Percentiles rank a stretch among this genome's conserved stretches.
These are phyloP conservation scores for Oophaga sylvatica DNA, from an alignment of 2,797 vertebrate genomes.

Conservation along the genomic window DNA sequence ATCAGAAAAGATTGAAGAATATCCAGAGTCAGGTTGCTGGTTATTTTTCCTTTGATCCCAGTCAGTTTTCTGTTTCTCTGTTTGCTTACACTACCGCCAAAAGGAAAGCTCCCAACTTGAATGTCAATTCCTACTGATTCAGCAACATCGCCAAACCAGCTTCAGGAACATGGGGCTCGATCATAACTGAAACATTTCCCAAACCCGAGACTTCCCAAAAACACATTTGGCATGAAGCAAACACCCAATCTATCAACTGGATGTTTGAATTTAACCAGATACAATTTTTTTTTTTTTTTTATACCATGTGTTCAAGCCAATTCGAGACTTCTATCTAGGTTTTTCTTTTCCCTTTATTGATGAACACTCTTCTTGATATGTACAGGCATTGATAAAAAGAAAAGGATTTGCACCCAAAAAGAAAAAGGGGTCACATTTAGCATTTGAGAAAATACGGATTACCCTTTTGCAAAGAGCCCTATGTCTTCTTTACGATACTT, in stretches of 20 bases:
- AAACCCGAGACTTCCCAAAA: conserved; percentile 53
- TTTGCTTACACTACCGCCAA: conserved; percentile 48
- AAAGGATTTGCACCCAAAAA: neutral
- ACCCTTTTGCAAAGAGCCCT: neutral
- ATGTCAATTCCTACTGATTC: conserved; percentile 46
- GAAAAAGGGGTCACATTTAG: neutral
- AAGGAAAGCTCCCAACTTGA: conserved; percentile 42
- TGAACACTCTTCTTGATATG: neutral
- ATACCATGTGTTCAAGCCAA: neutral
- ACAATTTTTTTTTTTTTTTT: neutral
- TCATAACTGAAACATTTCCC: conserved; percentile 55
- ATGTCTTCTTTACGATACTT: too few species aligned
- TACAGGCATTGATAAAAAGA: neutral
- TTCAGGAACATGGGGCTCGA: conserved; percentile 25
- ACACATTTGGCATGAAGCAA: conserved; percentile 33
- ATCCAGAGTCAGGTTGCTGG: conserved; percentile 40
- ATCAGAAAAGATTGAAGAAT: conserved; percentile 30
- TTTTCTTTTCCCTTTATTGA: neutral
- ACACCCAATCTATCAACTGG: conserved; percentile 32
- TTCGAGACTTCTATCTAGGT: too few species aligned
- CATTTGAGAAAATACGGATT: neutral
- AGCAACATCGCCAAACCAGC: conserved; percentile 30
- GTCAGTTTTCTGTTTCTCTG: conserved; percentile 49
- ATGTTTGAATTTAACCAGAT: conserved; percentile 28
- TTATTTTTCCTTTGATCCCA: conserved; percentile 42